Evolutionary conservation across 92 coral and sea anemone genomes (phyloP), one percentile per base, ranked within the genome.

Genomic region (Ricordea florida): DNA sequence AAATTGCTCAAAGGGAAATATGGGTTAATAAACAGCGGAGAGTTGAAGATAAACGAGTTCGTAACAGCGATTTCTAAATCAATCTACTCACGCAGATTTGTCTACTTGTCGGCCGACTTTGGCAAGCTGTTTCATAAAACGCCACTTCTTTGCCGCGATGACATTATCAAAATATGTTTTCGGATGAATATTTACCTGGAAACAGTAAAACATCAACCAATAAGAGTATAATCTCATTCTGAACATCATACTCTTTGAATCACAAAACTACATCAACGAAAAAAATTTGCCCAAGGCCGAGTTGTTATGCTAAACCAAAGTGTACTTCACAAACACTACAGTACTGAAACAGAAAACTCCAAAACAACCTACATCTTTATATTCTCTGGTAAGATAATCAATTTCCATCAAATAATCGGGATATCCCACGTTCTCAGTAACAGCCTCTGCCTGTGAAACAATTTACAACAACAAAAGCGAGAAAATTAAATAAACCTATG

Each of bases 361-460:
- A n/a, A n/a, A 27, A 16, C 2, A 45, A 53, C 97, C 75, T 79
- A 94, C 98, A 63, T 66, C 50, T 8, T 76, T 59, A 52, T 76
- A 93, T 16, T 22, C 28, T 15, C 44, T 61, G 16, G 84, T 67
- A 57, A 94, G 34, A 33, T 77, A 67, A 26, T 79, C 58, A 44
- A 67, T 57, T 63, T 82, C 89, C 80, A 82, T 69, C 10, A 92
- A 73, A 14, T 59, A 83, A 46, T 94, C 91, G 17, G 96, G 91
- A 67, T 88, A 94, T 10, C 97, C 98, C 30, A 92, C 81, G 60
- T 85, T 81, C 7, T 87, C 93, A 65, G 27, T 42, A 6, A 94
- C 63, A 33, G 66, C 85, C 58, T 85, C 71, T 32, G 93, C 98
- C 98, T 94, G 53, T 33, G 61, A 25, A 22, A 61, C 57, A 57